Evolutionary conservation across 2,888 invertebrate genomes (phyloP), one percentile per base, ranked within the genome.

Genomic region (Tetheella fluctuosa): DNA sequence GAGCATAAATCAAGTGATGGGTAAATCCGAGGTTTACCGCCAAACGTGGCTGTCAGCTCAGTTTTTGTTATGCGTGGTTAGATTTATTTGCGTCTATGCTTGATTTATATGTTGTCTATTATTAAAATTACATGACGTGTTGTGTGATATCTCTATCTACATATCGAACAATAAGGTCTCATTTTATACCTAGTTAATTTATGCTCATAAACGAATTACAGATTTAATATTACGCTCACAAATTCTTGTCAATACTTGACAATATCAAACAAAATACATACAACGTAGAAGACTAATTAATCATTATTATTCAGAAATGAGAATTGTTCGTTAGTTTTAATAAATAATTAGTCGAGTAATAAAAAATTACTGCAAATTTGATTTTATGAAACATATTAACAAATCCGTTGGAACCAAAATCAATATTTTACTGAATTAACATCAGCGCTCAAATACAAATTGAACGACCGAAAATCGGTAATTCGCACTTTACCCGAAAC

Each of bases 1-100:
- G 73, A 72, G 77, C 78, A 80, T 84, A 81, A 84, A 84, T 84
- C 84, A 84, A 72, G 66, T 70, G 60, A 54, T 60, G 34, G 63
- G 64, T 71, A 82, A 83, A 82, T 83, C 76, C 65, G 68, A 69
- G 63, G 72, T 70, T 71, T 71, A 60, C 54, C 71, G 68, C 69
- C 67, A 70, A 61, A 61, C 70, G 64, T 60, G 59, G 63, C 71
- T 73, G 77, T 80, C 78, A 77, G 67, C 65, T 67, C 66, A 62
- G 58, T 68, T 69, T 69, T 73, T 62, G 65, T 69, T 64, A 64
- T 70, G 68, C 64, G 64, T 70, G 70, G 69, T 76, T 70, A 68
- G 69, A 70, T 79, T n/a, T 71, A 63, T 59, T 60, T 64, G 59
- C 28, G 55, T 60, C 56, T 17, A n/a, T 34, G 53, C 52, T 58